Percentiles rank a stretch among this genome's conserved stretches.
phyloP scores from a whole-genome alignment of 2,113 vertebrate species.

The Oncorhynchus clarkii region DNA sequence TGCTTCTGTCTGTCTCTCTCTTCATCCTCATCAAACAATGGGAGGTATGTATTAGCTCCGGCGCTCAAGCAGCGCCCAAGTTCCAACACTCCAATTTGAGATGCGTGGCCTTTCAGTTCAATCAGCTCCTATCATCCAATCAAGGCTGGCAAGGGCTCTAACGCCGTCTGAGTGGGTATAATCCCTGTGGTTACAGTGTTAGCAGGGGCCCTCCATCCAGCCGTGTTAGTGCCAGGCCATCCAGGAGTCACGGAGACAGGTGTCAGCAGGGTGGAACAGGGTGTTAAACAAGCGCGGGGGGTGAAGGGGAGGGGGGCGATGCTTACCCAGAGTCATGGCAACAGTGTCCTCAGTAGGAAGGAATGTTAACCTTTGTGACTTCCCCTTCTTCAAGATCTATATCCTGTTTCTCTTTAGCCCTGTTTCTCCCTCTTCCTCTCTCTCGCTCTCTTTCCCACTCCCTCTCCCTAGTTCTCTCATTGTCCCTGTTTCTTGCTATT shows the following conservation, averaged over 20 bases:
- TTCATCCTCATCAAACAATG: conserved; percentile 45
- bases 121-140: conserved; percentile 63
- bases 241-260: conserved; percentile 53
- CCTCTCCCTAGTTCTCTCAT: conserved; percentile 5
- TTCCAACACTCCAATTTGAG: conserved; percentile 58
- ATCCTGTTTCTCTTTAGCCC: neutral
- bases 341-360: conserved; percentile 46
- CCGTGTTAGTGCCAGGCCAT: conserved; percentile 48
- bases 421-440: neutral
- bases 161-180: conserved; percentile 51
- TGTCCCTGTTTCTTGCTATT: neutral
- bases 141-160: conserved; percentile 43
- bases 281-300: conserved; percentile 63
- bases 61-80: conserved; percentile 39
- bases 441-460: neutral
- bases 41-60: conserved; percentile 45
- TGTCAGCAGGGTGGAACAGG: conserved; percentile 53
- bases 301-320: conserved; percentile 29
- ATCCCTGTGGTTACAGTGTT: conserved; percentile 65
- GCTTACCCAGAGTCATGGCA: conserved; percentile 66
- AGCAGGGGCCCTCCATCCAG: conserved; percentile 55
- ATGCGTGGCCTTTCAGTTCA: conserved; percentile 62
- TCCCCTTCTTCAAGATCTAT: conserved; percentile 18
- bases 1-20: conserved; percentile 10
- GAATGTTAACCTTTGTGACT: conserved; percentile 57